phyloP scores from a whole-genome alignment of 2,797 vertebrate genomes.

The Spinibarbus caldwelli region DNA sequence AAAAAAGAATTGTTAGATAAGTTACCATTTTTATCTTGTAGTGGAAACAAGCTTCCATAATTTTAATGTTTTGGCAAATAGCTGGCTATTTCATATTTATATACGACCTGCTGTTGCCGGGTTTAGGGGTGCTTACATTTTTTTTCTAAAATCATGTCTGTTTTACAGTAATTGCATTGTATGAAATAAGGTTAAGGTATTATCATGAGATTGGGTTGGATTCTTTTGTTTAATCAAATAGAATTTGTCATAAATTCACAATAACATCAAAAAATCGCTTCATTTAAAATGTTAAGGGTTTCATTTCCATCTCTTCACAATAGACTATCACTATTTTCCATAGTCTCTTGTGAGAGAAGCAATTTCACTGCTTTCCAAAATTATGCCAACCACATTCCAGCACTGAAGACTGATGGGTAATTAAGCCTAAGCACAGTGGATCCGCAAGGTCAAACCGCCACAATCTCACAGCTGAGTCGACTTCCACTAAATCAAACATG shows the following conservation, averaged over 20 bases:
- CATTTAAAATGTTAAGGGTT: not conserved
- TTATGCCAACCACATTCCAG: constrained; percentile 11
- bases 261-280: not conserved
- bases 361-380: not conserved
- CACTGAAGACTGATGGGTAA: not conserved
- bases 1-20: too few relatives aligned
- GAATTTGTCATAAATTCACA: not conserved
- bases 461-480: not conserved
- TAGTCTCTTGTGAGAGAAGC: not conserved
- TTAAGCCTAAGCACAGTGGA: constrained; percentile 18
- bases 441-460: constrained; percentile 38
- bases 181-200: not conserved
- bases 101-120: not conserved
- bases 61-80: too few relatives aligned
- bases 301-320: not conserved
- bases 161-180: not conserved
- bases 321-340: not conserved
- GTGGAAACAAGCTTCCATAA: too few relatives aligned
- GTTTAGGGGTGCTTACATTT: not conserved
- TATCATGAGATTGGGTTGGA: not conserved
- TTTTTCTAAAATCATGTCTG: not conserved
- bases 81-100: not conserved
- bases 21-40: too few relatives aligned
- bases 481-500: not conserved
- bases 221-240: not conserved